Evolutionary conservation across 2,113 vertebrate genomes (phyloP).

Genomic region (Dissostichus mawsoni): DNA sequence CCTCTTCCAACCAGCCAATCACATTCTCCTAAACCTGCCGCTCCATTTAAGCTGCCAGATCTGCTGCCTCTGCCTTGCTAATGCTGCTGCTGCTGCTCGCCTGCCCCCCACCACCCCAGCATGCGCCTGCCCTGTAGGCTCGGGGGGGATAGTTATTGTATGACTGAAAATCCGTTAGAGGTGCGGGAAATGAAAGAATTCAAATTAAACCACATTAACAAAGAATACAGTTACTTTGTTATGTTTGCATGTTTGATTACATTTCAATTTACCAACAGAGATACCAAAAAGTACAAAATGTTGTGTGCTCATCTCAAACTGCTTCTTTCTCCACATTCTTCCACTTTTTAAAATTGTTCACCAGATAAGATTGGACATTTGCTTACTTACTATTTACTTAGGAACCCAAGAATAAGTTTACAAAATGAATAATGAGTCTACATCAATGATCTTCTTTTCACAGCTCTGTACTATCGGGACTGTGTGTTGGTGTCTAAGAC

Average conservation of each 20-base stretch:
- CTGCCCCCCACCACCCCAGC: too few species aligned
- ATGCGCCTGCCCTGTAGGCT: too few species aligned
- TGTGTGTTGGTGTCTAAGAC: slow-evolving; percentile 90
- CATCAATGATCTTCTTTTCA: background rate
- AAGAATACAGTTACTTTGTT: background rate
- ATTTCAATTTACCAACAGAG: too few species aligned
- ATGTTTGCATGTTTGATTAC: background rate
- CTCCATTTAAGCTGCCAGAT: too few species aligned
- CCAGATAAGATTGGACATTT: background rate
- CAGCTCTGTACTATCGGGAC: slow-evolving; percentile 89
- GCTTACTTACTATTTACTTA: background rate
- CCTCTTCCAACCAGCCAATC: too few species aligned
- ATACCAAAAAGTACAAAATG: background rate
- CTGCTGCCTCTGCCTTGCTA: too few species aligned
- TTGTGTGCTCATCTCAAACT: background rate
- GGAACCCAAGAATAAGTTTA: background rate
- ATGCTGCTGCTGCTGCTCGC: too few species aligned
- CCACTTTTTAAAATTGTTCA: background rate
- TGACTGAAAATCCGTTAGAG: too few species aligned
- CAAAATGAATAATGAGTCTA: background rate
- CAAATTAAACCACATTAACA: background rate
- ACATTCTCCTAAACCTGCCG: too few species aligned
- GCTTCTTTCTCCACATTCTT: background rate
- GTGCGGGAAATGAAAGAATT: background rate
- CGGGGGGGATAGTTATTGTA: too few species aligned